phyloP scores from a whole-genome alignment of 1,140 invertebrate species.

The Cheumatopsyche charites region DNA sequence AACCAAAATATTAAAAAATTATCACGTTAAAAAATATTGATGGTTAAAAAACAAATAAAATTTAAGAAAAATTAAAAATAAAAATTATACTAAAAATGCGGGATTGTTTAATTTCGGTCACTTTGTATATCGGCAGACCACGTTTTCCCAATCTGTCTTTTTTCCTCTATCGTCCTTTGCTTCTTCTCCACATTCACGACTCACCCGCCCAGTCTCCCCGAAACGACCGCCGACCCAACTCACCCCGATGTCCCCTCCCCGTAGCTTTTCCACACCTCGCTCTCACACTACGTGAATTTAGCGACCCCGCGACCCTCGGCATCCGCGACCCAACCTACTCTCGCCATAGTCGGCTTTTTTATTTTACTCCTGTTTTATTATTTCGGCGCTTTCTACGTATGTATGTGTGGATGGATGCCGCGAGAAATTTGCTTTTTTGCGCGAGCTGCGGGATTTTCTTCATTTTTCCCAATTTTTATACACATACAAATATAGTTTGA shows the following conservation, averaged over 20 bases:
- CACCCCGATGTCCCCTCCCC: conserved; percentile 1
- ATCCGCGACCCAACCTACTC: conserved; percentile 11
- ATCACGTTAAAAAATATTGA: too few species aligned
- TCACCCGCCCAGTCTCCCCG: background rate
- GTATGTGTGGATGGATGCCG: conserved; percentile 40
- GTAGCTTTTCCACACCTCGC: background rate
- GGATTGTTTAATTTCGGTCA: conserved; percentile 37
- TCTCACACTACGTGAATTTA: background rate
- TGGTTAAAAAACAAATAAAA: too few species aligned
- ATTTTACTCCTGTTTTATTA: conserved; percentile 49
- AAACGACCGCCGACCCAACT: background rate
- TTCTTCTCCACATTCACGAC: conserved; percentile 4
- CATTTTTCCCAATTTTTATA: background rate
- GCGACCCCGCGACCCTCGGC: background rate
- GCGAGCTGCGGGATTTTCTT: conserved; percentile 22
- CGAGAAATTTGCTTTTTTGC: conserved; percentile 40
- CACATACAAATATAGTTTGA: background rate
- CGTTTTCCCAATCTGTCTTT: conserved; percentile 47
- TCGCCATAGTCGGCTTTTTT: conserved; percentile 41
- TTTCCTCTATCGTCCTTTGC: conserved; percentile 30
- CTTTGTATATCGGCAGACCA: conserved; percentile 44
- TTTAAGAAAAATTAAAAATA: too few species aligned
- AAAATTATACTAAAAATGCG: background rate
- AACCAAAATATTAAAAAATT: too few species aligned
- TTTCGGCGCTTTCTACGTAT: conserved; percentile 43